Evolutionary conservation across 2,797 vertebrate species (phyloP).

Genomic region (Lindbergichthys nudifrons): DNA sequence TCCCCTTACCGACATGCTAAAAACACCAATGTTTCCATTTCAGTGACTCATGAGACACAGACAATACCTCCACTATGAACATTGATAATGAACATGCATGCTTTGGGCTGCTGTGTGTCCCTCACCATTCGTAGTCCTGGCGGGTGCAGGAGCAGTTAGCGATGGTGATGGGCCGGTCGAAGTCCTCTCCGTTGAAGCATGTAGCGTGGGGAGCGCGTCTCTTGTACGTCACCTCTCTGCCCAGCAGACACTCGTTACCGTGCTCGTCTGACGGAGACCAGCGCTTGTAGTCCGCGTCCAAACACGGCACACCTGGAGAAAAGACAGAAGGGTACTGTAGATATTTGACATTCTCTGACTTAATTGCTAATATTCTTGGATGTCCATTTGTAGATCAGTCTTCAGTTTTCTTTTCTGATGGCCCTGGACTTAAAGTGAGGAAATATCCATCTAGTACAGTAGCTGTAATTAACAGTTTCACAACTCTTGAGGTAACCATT

Average conservation of each 20-base stretch:
- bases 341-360: background rate
- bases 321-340: background rate
- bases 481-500: background rate
- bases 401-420: background rate
- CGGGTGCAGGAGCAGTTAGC: conserved; percentile 97
- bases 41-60: background rate
- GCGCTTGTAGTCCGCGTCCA: conserved; percentile 94
- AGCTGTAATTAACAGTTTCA: no score
- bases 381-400: background rate
- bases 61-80: background rate
- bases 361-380: background rate
- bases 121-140: conserved; percentile 96
- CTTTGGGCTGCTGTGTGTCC: background rate
- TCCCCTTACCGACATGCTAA: background rate
- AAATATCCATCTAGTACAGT: background rate
- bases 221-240: conserved; percentile 93
- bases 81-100: background rate
- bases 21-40: background rate
- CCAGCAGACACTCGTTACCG: conserved; percentile 94
- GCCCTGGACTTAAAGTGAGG: background rate
- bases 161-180: conserved; percentile 92
- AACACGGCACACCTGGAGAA: conserved; percentile 91
- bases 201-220: conserved; percentile 94
- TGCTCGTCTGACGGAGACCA: conserved; percentile 97
- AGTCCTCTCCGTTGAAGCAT: conserved; percentile 97